Conservation (phyloP, 2,888 invertebrate genomes). For the Flexamia atlantica region DNA sequence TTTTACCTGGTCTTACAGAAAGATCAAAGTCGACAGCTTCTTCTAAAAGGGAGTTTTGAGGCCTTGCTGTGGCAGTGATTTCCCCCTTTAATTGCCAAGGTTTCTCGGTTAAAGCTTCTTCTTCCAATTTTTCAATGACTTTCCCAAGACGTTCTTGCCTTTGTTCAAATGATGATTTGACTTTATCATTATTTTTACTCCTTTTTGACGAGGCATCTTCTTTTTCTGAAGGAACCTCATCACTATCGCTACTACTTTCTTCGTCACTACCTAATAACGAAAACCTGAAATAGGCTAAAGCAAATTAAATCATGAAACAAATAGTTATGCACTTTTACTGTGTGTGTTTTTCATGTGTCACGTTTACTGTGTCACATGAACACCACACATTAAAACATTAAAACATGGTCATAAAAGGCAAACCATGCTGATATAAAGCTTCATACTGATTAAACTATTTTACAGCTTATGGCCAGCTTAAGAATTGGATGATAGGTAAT, state of each 20-base stretch:
- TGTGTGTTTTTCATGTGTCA: too few relatives aligned
- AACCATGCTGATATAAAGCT: too few relatives aligned
- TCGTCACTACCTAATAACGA: conserved; percentile 57
- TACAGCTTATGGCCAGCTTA: too few relatives aligned
- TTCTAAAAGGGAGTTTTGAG: conserved; percentile 95
- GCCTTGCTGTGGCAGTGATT: conserved; percentile 86
- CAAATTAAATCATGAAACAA: too few relatives aligned
- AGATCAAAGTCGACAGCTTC: conserved; percentile 95
- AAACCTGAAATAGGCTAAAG: conserved; percentile 40
- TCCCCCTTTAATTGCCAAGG: conserved; percentile 98
- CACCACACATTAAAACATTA: too few relatives aligned
- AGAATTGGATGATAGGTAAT: too few relatives aligned
- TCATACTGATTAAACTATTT: too few relatives aligned
- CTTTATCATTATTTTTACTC: conserved; percentile 58
- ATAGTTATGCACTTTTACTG: too few relatives aligned
- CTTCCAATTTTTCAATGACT: conserved; percentile 84
- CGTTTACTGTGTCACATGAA: too few relatives aligned
- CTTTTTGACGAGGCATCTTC: neutral
- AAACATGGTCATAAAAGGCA: too few relatives aligned
- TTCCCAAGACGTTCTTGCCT: conserved; percentile 85
- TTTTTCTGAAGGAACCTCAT: conserved; percentile 1
- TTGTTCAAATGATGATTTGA: conserved; percentile 84
- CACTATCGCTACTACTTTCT: conserved; percentile 61
- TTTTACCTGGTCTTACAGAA: conserved; percentile 82
- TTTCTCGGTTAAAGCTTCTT: conserved; percentile 87